Evolutionary conservation across 2,888 invertebrate species (phyloP).

Genomic region (Pelosia muscerda): DNA sequence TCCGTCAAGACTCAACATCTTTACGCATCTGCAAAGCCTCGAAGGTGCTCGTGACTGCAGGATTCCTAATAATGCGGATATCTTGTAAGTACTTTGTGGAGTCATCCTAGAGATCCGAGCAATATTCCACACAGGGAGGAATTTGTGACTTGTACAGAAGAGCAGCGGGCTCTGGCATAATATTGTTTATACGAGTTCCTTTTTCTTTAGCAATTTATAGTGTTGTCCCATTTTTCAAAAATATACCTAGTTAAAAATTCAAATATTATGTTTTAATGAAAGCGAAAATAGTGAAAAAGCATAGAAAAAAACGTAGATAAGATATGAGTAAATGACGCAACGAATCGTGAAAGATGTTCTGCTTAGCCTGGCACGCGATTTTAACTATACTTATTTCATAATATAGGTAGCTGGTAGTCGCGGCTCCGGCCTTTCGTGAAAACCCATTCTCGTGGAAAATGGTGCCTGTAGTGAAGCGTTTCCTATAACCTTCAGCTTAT

Average conservation of each 20-base stretch:
- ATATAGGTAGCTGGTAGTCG: neutral
- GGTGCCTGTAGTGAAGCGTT: neutral
- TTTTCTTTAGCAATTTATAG: neutral
- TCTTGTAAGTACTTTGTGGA: no score
- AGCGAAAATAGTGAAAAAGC: constrained; percentile 2
- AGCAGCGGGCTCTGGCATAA: no score
- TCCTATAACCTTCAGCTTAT: neutral
- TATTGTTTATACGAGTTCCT: no score
- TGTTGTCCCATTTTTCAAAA: neutral
- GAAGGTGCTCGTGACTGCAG: no score
- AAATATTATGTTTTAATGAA: constrained; percentile 1
- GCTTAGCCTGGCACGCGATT: constrained; percentile 4
- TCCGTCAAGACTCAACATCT: no score
- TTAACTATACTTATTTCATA: neutral
- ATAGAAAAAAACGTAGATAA: neutral
- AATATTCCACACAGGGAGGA: no score
- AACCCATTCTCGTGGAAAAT: neutral
- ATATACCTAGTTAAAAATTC: neutral
- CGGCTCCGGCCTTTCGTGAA: neutral
- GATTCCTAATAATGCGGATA: no score
- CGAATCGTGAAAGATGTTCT: constrained; percentile 4
- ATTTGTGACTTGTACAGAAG: no score
- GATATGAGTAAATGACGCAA: neutral
- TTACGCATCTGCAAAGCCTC: no score
- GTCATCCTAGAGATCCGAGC: no score